A percentile compares a stretch with the other conserved stretches of the same genome.
phyloP scores from a whole-genome alignment of 2,888 invertebrate genomes.

The Pasiphila rectangulata region DNA sequence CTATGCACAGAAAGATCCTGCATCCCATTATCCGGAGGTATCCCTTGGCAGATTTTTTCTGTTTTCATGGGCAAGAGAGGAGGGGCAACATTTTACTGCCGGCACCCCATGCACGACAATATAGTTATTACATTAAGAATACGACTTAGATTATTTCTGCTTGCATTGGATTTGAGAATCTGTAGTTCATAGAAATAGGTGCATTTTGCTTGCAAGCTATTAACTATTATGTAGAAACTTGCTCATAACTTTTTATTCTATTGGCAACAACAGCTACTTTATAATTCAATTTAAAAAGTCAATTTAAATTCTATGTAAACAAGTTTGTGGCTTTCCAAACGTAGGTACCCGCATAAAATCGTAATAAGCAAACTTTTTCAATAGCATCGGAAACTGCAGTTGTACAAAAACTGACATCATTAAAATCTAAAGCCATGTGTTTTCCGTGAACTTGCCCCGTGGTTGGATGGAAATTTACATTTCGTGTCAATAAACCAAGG shows the following conservation, averaged over 20 bases:
- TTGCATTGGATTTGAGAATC: too few species aligned
- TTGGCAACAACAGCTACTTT: constrained; percentile 65
- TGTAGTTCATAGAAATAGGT: too few species aligned
- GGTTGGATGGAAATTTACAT: background rate
- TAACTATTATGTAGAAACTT: background rate
- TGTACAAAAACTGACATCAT: constrained; percentile 34
- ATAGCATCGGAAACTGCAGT: constrained; percentile 51
- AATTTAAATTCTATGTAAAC: constrained; percentile 74
- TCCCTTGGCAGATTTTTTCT: too few species aligned
- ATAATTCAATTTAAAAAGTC: constrained; percentile 70
- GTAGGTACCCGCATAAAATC: constrained; percentile 70
- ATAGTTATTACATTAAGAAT: too few species aligned
- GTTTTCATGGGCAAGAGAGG: too few species aligned
- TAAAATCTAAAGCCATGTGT: constrained; percentile 29
- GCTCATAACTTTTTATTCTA: constrained; percentile 33
- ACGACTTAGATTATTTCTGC: too few species aligned
- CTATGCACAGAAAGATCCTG: too few species aligned
- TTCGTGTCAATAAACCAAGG: too few species aligned
- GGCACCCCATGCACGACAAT: too few species aligned
- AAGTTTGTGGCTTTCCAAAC: constrained; percentile 65
- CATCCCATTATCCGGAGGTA: too few species aligned
- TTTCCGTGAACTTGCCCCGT: constrained; percentile 13
- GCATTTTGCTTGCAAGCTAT: too few species aligned
- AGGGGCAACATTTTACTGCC: too few species aligned
- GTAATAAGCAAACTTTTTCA: constrained; percentile 70